A percentile compares a stretch with the other conserved stretches of the same genome.
Conservation (phyloP, 2,797 vertebrate species). For the Sarcophilus harrisii region DNA sequence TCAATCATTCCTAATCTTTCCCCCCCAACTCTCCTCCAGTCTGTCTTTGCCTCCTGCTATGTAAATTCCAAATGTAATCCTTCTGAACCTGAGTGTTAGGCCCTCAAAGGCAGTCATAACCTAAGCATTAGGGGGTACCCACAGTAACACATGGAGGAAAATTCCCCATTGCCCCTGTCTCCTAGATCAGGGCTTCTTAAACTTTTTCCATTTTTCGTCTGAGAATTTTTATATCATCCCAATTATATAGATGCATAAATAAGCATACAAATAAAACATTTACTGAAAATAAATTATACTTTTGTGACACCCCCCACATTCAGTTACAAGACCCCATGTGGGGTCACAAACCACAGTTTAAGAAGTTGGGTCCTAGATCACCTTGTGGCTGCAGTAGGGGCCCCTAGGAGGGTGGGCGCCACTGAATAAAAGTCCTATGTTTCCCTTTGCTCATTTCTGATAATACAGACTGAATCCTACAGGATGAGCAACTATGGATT, state of each 20-base stretch:
- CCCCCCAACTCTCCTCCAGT: neutral
- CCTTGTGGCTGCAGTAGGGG: neutral
- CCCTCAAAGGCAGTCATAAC: neutral
- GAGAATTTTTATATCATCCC: too few species aligned
- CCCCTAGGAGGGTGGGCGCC: neutral
- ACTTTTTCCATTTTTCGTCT: too few species aligned
- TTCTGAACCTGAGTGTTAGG: neutral
- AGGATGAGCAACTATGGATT: neutral
- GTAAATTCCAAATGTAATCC: neutral
- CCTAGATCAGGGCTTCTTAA: neutral
- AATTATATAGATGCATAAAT: too few species aligned
- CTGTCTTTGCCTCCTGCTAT: neutral
- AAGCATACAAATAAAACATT: too few species aligned
- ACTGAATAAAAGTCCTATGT: neutral
- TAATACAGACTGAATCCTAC: neutral
- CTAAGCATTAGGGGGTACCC: neutral
- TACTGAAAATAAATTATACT: too few species aligned
- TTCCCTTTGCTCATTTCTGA: neutral
- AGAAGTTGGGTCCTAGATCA: neutral
- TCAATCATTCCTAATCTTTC: neutral
- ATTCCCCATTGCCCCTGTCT: neutral
- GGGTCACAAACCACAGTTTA: too few species aligned
- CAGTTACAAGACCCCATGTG: too few species aligned
- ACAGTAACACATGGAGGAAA: neutral
- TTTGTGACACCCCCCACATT: too few species aligned